These are phyloP conservation scores for Xestia rhomboidea DNA, from an alignment of 2,888 invertebrate species.

Conservation along the genomic window DNA sequence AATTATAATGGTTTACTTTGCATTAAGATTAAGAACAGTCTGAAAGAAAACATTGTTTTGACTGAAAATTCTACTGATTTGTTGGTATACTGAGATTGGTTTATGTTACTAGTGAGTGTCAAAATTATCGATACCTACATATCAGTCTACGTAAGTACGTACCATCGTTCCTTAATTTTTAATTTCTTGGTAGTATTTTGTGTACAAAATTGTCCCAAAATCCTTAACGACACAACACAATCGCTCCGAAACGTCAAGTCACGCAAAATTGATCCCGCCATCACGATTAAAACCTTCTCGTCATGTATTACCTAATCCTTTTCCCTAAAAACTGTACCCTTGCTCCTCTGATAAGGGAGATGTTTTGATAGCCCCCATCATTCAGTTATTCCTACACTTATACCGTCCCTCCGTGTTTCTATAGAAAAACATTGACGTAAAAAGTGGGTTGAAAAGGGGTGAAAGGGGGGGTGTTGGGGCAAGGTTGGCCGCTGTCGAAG, in stretches of 20 bases:
- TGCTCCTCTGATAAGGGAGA: constrained; percentile 86
- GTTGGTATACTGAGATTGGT: neutral
- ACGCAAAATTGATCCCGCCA: constrained; percentile 65
- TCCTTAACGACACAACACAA: constrained; percentile 34
- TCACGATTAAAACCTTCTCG: constrained; percentile 78
- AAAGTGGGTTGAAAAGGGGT: constrained; percentile 85
- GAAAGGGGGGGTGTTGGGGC: constrained; percentile 72
- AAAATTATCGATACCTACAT: neutral
- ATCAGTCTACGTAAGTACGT: too few relatives aligned
- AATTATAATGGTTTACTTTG: neutral
- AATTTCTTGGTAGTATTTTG: neutral
- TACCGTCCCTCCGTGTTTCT: constrained; percentile 77
- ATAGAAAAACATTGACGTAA: constrained; percentile 91
- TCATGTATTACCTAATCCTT: constrained; percentile 85
- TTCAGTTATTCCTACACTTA: constrained; percentile 84
- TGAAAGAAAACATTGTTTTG: neutral
- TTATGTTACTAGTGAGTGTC: neutral
- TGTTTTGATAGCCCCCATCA: constrained; percentile 90
- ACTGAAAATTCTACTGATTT: neutral
- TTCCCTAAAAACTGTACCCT: constrained; percentile 86
- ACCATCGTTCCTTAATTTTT: neutral
- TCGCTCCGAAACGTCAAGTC: constrained; percentile 58
- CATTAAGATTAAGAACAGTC: neutral
- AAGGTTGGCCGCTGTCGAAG: constrained; percentile 89
- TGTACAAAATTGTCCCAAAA: neutral